Conservation (phyloP, 1,140 invertebrate genomes). For the Drosophila ogumai region DNA sequence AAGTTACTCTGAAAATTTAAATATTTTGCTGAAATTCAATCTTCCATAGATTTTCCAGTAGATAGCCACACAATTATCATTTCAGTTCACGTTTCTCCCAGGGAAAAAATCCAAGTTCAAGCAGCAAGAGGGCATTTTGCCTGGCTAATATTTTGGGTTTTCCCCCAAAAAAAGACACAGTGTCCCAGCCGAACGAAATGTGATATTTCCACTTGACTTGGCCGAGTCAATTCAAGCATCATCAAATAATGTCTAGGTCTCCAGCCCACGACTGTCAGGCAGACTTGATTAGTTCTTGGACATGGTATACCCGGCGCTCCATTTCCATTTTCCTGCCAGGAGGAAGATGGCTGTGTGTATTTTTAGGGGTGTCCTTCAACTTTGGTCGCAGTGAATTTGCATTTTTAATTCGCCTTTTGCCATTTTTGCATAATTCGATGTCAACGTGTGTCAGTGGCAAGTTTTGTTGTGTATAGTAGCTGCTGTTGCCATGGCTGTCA, state of each 20-base stretch:
- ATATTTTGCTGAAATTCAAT: background rate
- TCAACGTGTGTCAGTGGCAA: constrained; percentile 71
- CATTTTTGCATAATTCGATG: constrained; percentile 77
- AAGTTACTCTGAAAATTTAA: constrained; percentile 3
- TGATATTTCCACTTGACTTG: constrained; percentile 54
- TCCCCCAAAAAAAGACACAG: background rate
- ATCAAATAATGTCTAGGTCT: constrained; percentile 39
- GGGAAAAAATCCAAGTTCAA: constrained; percentile 2
- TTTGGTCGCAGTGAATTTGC: constrained; percentile 67
- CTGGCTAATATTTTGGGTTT: constrained; percentile 19
- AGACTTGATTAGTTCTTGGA: constrained; percentile 64
- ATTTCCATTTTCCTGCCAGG: constrained; percentile 10
- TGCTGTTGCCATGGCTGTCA: constrained; percentile 57
- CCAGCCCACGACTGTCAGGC: constrained; percentile 34
- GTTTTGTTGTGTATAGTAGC: constrained; percentile 43
- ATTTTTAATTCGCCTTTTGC: constrained; percentile 80
- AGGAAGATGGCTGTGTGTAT: constrained; percentile 5
- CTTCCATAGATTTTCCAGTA: constrained; percentile 13
- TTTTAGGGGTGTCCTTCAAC: constrained; percentile 32
- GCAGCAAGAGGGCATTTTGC: constrained; percentile 20
- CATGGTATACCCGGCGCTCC: background rate
- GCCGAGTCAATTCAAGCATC: constrained; percentile 48
- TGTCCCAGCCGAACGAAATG: constrained; percentile 24
- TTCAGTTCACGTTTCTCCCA: constrained; percentile 25
- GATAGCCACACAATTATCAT: constrained; percentile 18